Base-by-base conservation (phyloP, 92 coral and sea anemone genomes). In the Siderastrea radians region DNA sequence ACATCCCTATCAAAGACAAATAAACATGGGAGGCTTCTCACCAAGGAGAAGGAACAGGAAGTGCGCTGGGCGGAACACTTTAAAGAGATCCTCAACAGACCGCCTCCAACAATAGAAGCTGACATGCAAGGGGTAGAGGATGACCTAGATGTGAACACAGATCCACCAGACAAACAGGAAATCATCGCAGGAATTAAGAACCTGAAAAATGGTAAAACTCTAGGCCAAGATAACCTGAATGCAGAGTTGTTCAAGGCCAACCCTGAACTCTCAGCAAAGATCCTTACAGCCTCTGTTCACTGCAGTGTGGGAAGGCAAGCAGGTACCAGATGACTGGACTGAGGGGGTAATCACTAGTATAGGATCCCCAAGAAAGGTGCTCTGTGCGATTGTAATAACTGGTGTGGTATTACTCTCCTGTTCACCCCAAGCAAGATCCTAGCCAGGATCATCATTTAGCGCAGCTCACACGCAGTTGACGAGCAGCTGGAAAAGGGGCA, bases 281-380 rank as follows among this genome's bases (percentile, higher is more conserved):
- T 43, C 54, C 87, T 72, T 26, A 54, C 71, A 53, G 55, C 87
- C 47, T 46, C 72, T 60, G 73, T 84, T 81, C 62, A 14, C 38
- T 13, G 62, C 77, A 26, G 17, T 84, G 6, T 84, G 81, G 88
- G 66, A 84, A 61, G 80, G 58, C 44, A 84, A 62, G 14, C 52
- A 17, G 19, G 15, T 61, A 13, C 88, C 73, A 48, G 65, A 70
- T 38, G 64, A 82, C 76, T 82, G 86, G 86, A 68, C 49, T 12
- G 78, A 82, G 65, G 77, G 88, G 11, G 74, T 84, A 62, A 74
- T 72, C 38, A 75, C n/a, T 49, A 84, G 50, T 81, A 84, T 74
- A 84, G 50, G 88, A 84, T 74, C n/a, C 65, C 88, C 50, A 61
- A 84, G 52, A 84, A 71, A 58, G 86, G 86, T 54, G 58, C 87